A percentile compares a stretch with the other conserved stretches of the same genome.
phyloP scores from a whole-genome alignment of 2,113 vertebrate species.

The Oostethus manadensis region DNA sequence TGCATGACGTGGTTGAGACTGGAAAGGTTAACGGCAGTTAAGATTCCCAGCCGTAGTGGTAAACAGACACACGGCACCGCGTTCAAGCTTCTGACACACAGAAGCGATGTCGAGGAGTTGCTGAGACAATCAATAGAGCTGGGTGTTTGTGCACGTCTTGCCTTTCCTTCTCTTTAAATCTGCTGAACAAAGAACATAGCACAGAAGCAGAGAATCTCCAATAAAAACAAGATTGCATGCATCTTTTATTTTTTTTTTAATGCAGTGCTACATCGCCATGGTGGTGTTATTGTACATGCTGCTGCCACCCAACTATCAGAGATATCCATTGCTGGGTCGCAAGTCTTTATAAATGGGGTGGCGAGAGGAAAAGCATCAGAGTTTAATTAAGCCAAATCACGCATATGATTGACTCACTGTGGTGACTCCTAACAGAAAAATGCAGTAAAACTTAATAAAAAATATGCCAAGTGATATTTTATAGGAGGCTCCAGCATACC shows the following conservation, averaged over 20 bases:
- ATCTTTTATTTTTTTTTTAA: background rate
- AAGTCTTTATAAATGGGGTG: background rate
- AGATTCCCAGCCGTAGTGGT: conserved; percentile 38
- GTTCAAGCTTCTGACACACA: conserved; percentile 28
- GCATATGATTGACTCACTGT: too few relatives aligned
- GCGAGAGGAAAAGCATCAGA: too few relatives aligned
- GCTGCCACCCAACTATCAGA: background rate
- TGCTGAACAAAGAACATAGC: background rate
- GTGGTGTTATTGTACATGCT: background rate
- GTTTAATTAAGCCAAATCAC: too few relatives aligned
- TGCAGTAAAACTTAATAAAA: too few relatives aligned
- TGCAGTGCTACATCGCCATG: background rate
- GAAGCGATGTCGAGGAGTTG: conserved; percentile 53
- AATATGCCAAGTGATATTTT: too few relatives aligned
- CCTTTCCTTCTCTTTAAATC: conserved; percentile 14
- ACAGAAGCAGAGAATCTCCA: conserved; percentile 1
- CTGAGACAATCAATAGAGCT: conserved; percentile 60
- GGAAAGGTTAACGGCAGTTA: conserved; percentile 49
- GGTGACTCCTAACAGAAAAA: too few relatives aligned
- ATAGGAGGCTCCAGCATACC: too few relatives aligned
- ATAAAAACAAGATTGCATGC: background rate
- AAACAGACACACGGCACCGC: conserved; percentile 39
- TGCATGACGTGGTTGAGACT: conserved; percentile 51
- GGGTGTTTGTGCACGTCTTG: conserved; percentile 43
- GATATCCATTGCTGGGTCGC: too few relatives aligned